Evolutionary conservation across 1,140 invertebrate species (phyloP).

Genomic region (Apis cerana): DNA sequence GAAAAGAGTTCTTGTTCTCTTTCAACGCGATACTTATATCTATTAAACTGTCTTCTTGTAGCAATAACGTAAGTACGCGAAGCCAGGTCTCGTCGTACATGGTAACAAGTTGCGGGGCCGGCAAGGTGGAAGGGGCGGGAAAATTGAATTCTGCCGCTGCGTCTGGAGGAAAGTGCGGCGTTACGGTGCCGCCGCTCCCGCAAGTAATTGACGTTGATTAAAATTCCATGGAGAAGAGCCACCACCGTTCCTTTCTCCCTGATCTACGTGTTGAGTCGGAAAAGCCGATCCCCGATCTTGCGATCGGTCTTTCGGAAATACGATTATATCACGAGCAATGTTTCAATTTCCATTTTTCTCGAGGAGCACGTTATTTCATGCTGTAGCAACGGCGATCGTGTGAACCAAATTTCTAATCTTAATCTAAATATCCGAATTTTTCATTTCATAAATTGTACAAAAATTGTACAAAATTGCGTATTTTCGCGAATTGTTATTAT

Average conservation of each 20-base stretch:
- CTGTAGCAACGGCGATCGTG: too few relatives aligned
- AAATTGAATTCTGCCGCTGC: conserved; percentile 70
- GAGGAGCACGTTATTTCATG: too few relatives aligned
- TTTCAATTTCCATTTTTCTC: background rate
- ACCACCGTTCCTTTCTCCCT: conserved; percentile 24
- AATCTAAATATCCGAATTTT: too few relatives aligned
- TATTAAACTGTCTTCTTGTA: conserved; percentile 37
- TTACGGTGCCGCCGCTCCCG: conserved; percentile 65
- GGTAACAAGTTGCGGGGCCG: conserved; percentile 21
- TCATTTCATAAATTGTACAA: too few relatives aligned
- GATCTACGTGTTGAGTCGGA: conserved; percentile 62
- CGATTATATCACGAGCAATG: conserved; percentile 34
- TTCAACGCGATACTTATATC: conserved; percentile 3
- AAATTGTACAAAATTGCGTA: background rate
- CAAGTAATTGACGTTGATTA: conserved; percentile 75
- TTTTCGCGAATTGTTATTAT: conserved; percentile 10
- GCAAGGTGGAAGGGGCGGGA: conserved; percentile 31
- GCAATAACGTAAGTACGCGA: background rate
- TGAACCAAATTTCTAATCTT: background rate
- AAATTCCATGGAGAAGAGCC: conserved; percentile 64
- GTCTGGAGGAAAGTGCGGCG: conserved; percentile 57
- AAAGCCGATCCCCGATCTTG: conserved; percentile 41
- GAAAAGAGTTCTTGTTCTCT: conserved; percentile 18
- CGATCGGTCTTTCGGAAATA: conserved; percentile 10
- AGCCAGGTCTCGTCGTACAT: conserved; percentile 22